Evolutionary conservation across 2,888 invertebrate species (phyloP), one percentile per base, ranked within the genome.

Genomic region (Cryptus viduatorius): DNA sequence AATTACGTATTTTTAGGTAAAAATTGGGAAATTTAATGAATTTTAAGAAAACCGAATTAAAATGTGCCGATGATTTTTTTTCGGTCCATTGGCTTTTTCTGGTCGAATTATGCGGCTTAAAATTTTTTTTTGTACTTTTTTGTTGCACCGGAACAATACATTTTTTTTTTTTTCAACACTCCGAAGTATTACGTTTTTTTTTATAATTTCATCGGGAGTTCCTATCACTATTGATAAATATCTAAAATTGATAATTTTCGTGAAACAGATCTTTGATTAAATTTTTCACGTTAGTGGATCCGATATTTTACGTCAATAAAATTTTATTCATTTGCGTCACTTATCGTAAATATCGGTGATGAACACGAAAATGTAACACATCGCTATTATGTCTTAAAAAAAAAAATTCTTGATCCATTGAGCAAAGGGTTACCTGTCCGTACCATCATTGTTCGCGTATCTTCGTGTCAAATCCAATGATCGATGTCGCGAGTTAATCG

Each of bases 401-500:
- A 48, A 48, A 48, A 48, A 48, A 50, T 0, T 19, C 44, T 61
- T 48, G 73, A 64, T 29, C 19, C 16, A 61, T 7, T 31, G 56
- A 56, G 56, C n/a, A 59, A 56, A 59, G 67, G 31, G 56, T 56
- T 44, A 14, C 31, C 46, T 24, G 37, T 53, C 12, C 24, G n/a
- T 56, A 44, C 19, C 42, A 68, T 68, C 77, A 24, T 67, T 56
- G 68, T 59, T 56, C 46, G 59, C 53, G 68, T 56, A 31, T 56
- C 44, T 10, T 24, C 29, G 56, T 77, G 77, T 68, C 77, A 46
- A 68, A 16, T 56, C 44, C 59, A 68, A 78, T 78, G 77, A 78
- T 78, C 77, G 77, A 78, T 59, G 77, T 46, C 67, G 24, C 67
- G 61, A 31, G 31, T 61, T 73, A 61, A 73, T 73, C 73, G 73